Evolutionary conservation across 2,888 invertebrate species (phyloP).

Genomic region (Drosophila antonietae): DNA sequence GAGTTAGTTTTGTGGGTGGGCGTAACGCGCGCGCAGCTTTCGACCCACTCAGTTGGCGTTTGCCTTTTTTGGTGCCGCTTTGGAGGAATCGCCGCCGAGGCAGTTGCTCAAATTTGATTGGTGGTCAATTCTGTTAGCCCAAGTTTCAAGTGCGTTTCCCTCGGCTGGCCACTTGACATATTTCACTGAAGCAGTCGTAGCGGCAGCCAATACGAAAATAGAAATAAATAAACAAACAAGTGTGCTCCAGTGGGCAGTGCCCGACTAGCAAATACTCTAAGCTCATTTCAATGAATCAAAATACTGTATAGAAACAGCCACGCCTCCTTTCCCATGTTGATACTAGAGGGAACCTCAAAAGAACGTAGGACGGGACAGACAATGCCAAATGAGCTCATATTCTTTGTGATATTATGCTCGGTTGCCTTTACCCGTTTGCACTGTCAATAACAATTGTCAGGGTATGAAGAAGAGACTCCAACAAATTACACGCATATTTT

Average conservation of each 20-base stretch:
- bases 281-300: background rate
- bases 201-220: constrained; percentile 67
- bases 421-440: no score
- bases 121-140: constrained; percentile 67
- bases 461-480: constrained; percentile 42
- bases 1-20: constrained; percentile 54
- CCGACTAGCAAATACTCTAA: background rate
- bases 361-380: no score
- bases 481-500: constrained; percentile 80
- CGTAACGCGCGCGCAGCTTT: constrained; percentile 68
- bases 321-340: background rate
- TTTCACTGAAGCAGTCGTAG: constrained; percentile 58
- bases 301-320: background rate
- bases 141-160: constrained; percentile 69
- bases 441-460: background rate
- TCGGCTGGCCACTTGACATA: constrained; percentile 70
- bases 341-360: no score
- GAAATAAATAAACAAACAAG: constrained; percentile 14
- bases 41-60: constrained; percentile 67
- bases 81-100: constrained; percentile 44
- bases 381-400: no score
- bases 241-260: background rate
- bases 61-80: constrained; percentile 76
- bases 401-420: no score
- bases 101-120: constrained; percentile 58